Conservation (phyloP, 2,888 invertebrate genomes). For the Thera obeliscata region DNA sequence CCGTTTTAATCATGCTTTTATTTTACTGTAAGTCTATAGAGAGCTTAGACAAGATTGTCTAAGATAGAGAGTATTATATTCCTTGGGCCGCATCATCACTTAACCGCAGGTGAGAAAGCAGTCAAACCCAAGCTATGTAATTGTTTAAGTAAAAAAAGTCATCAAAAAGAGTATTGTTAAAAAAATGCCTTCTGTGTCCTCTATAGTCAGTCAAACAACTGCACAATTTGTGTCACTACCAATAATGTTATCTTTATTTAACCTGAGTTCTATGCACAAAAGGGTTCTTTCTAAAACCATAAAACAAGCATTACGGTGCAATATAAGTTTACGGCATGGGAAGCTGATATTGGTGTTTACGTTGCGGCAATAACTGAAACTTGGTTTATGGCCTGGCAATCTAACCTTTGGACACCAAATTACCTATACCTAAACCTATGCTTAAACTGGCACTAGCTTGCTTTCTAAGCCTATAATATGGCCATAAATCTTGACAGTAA, state of each 20-base stretch:
- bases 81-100: too few species aligned
- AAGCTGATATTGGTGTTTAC: slow-evolving; percentile 62
- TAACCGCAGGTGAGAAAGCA: too few species aligned
- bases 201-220: slow-evolving; percentile 32
- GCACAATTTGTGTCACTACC: slow-evolving; percentile 44
- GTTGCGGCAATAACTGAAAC: slow-evolving; percentile 58
- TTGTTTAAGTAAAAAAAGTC: too few species aligned
- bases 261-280: slow-evolving; percentile 41
- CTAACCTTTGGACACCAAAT: slow-evolving; percentile 12
- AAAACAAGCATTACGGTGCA: slow-evolving; percentile 39
- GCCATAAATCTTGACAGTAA: too few species aligned
- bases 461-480: too few species aligned
- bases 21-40: too few species aligned
- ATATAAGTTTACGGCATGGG: slow-evolving; percentile 50
- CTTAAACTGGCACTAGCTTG: background rate
- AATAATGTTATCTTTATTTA: slow-evolving; percentile 34
- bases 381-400: slow-evolving; percentile 23
- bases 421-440: background rate
- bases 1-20: too few species aligned
- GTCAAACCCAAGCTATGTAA: too few species aligned
- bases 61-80: too few species aligned
- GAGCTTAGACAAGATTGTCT: too few species aligned
- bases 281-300: slow-evolving; percentile 46
- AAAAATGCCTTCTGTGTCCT: too few species aligned
- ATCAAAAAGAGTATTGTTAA: too few species aligned